Percentiles rank a stretch among this genome's conserved stretches.
These are phyloP conservation scores for Parnassius smintheus DNA, from an alignment of 2,888 invertebrate genomes.

Conservation along the genomic window DNA sequence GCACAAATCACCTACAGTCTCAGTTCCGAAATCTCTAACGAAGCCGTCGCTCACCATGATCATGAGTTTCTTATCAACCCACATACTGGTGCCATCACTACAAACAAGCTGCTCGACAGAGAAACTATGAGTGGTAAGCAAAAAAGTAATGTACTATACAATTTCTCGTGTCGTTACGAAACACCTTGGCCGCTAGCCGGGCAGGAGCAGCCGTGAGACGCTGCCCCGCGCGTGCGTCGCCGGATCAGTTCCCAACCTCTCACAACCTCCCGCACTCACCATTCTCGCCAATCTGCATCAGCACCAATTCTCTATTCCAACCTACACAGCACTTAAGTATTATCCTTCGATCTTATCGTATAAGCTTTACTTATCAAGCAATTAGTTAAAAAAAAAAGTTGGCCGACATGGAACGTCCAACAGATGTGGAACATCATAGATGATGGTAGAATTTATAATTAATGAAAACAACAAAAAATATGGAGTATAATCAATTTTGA, in stretches of 20 bases:
- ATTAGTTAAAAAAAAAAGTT: too few relatives aligned
- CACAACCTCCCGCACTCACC: conserved; percentile 22
- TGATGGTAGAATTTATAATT: too few relatives aligned
- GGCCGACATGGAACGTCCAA: too few relatives aligned
- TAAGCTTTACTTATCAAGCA: too few relatives aligned
- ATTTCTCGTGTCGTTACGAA: too few relatives aligned
- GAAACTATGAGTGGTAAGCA: conserved; percentile 85
- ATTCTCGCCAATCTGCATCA: conserved; percentile 39
- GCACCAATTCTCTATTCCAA: conserved; percentile 30
- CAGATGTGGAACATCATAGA: too few relatives aligned
- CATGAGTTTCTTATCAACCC: conserved; percentile 93
- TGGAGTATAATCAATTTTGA: too few relatives aligned
- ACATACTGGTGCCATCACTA: conserved; percentile 95
- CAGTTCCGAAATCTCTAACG: conserved; percentile 81
- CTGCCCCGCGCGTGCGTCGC: conserved; percentile 66
- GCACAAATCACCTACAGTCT: conserved; percentile 92
- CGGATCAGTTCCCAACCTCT: conserved; percentile 61
- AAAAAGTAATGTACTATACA: too few relatives aligned
- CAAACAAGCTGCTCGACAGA: conserved; percentile 91
- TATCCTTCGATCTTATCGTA: too few relatives aligned
- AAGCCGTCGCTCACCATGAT: conserved; percentile 83
- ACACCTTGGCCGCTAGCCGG: conserved; percentile 32
- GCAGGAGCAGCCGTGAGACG: conserved; percentile 38
- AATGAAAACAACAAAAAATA: too few relatives aligned
- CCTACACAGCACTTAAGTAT: background rate